phyloP scores from a whole-genome alignment of 2,888 invertebrate genomes.

The Philaethria dido region DNA sequence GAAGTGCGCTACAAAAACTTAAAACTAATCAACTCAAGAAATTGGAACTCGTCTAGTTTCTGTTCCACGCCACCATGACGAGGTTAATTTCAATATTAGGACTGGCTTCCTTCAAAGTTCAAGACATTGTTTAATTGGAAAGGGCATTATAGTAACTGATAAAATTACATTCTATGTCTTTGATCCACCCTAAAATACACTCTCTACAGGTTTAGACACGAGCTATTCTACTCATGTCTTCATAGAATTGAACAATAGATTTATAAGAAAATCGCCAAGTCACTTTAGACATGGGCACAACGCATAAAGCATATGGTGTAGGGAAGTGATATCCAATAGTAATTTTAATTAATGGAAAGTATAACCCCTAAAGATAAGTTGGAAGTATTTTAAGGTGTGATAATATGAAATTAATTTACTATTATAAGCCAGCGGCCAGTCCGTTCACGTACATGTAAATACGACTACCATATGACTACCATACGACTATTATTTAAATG shows the following conservation, averaged over 20 bases:
- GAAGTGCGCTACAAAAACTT: conserved; percentile 78
- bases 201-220: conserved; percentile 11
- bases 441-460: no score
- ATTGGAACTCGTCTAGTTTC: conserved; percentile 64
- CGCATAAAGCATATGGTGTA: conserved; percentile 53
- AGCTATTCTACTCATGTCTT: conserved; percentile 13
- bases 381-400: not conserved
- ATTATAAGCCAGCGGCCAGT: no score
- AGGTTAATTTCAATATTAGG: conserved; percentile 53
- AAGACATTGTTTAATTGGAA: conserved; percentile 71
- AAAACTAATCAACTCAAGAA: conserved; percentile 74
- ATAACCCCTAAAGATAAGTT: conserved; percentile 10
- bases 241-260: conserved; percentile 21
- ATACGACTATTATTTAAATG: no score
- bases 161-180: conserved; percentile 42
- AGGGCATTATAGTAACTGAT: conserved; percentile 59
- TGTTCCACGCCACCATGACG: conserved; percentile 67
- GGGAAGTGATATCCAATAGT: conserved; percentile 47
- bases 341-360: conserved; percentile 44
- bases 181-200: not conserved
- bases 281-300: conserved; percentile 58
- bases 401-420: not conserved
- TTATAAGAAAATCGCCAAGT: conserved; percentile 56
- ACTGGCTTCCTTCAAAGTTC: conserved; percentile 57
- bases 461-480: no score